Base-by-base conservation (phyloP, 2,113 vertebrate genomes). In the Seriola aureovittata region DNA sequence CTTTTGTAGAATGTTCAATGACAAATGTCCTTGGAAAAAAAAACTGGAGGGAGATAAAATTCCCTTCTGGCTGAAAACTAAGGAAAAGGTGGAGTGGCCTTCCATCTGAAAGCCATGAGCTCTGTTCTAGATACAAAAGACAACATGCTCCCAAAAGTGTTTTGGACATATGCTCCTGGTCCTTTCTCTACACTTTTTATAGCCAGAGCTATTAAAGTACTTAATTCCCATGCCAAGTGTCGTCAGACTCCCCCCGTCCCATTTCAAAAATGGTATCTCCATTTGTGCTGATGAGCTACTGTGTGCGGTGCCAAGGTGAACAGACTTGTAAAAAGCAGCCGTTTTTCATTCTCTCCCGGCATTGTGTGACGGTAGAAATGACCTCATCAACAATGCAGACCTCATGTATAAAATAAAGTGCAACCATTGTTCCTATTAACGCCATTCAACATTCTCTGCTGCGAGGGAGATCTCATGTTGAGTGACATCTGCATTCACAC, bases 191-290 rank as follows among this genome's bases (percentile, higher is more conserved):
- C 69, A 87, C 77, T 90, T 93, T 92, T 93, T 92, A 92, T 93
- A 88, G 90, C 85, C 83, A 50, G 29, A 81, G 84, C 90, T 91
- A 93, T 93, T 91, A 91, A 80, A 82, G 85, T 58, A 52, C 84
- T 85, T 88, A 91, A 93, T 94, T 93, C 90, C 93, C 91, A 81
- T 88, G 88, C 86, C 89, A 91, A 87, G 81, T 88, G 89, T 91
- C 90, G 88, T 81, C 82, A 82, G 77, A 44, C 81, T 78, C 74
- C 89, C 86, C 80, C 76, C 25, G 89, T 88, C 91, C 91, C 83
- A 90, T 73, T 92, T 93, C 68, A 76, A 74, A 89, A 88, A 89
- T 89, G 84, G 83, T 89, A 85, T 80, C 83, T 88, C 89, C 82
- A 68, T 70, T 78, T 6, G 16, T 60, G 78, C 88, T 69, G 54